Percentiles rank a stretch among this genome's conserved stretches.
Conservation (phyloP, 2,797 vertebrate genomes). For the Sparus aurata region DNA sequence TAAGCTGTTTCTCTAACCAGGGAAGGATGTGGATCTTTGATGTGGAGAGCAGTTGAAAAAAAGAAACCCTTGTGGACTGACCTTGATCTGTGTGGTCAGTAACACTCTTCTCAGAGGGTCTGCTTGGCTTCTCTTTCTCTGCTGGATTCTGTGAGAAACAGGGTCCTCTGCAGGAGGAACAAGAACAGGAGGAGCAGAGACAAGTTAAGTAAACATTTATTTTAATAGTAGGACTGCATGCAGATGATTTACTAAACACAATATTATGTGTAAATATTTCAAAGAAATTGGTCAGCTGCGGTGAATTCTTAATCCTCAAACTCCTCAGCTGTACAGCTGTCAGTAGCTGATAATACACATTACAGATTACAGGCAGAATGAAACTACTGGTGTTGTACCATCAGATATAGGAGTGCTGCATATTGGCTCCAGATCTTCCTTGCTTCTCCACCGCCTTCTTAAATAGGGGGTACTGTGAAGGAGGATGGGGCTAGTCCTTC, state of each 20-base stretch:
- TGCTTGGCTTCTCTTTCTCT: slow-evolving; percentile 85
- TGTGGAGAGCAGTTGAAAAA: not conserved
- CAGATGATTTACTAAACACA: not conserved
- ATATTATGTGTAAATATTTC: not conserved
- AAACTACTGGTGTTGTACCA: slow-evolving; percentile 79
- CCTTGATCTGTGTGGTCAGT: slow-evolving; percentile 94
- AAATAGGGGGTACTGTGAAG: slow-evolving; percentile 91
- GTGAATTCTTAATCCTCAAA: not conserved
- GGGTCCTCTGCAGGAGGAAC: slow-evolving; percentile 77
- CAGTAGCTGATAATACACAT: not conserved
- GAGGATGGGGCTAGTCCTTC: slow-evolving; percentile 76
- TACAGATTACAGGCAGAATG: not conserved
- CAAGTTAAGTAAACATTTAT: not conserved
- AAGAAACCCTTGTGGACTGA: slow-evolving; percentile 59
- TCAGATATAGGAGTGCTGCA: slow-evolving; percentile 88
- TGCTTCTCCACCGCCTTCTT: slow-evolving; percentile 74
- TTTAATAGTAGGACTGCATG: not conserved
- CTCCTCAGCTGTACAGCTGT: not conserved
- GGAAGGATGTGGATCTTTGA: not conserved
- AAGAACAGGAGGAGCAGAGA: not conserved
- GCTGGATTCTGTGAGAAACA: slow-evolving; percentile 86
- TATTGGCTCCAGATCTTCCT: slow-evolving; percentile 80
- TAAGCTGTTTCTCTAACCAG: not conserved
- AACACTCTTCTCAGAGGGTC: slow-evolving; percentile 90
- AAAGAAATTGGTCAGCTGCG: not conserved